Evolutionary conservation across 2,797 vertebrate genomes (phyloP), one percentile per base, ranked within the genome.

Genomic region (Microchirus variegatus): DNA sequence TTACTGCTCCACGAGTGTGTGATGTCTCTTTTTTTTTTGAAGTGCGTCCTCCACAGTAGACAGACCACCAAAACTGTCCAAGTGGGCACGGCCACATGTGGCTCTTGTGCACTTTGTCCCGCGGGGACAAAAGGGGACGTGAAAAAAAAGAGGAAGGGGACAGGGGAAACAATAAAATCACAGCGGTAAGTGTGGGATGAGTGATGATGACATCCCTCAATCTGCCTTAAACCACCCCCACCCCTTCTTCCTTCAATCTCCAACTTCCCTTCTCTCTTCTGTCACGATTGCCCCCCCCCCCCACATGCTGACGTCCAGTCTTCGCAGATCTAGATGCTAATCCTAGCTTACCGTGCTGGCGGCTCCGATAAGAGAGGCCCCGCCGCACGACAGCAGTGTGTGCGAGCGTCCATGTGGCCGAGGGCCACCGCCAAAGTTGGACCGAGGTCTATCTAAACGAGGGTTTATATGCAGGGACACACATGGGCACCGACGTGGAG

Each of bases 261-360:
- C 75, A 83, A 80, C 77, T 78, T 70, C 80, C 73, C 81, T 84
- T 67, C 76, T 70, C 67, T 79, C 31, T 59, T 80, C 83, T 76
- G 57, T 85, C 80, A 66, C 77, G 73, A 83, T 85, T 86, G 86
- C 86, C 81, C 77, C 83, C 68, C 18, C 70, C 17, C 31, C 31
- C 5, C 31, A 31, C 31, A 62, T 68, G 81, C 74, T 85, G 87
- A 92, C 85, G 90, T 92, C 90, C 90, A 82, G 86, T 90, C 84
- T 92, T 91, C 78, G 63, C 87, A 90, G 85, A 91, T 92, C 88
- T 88, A 93, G 91, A 94, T 92, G 90, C 86, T 92, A 93, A 93
- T 94, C 91, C 90, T 85, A 89, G 92, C 89, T 93, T 93, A 94
- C 89, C 78, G 76, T 80, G 83, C 92, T 93, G 92, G 86, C 83